These are phyloP conservation scores for Pilophorus perplexus DNA, from an alignment of 2,888 invertebrate species.

Conservation along the genomic window DNA sequence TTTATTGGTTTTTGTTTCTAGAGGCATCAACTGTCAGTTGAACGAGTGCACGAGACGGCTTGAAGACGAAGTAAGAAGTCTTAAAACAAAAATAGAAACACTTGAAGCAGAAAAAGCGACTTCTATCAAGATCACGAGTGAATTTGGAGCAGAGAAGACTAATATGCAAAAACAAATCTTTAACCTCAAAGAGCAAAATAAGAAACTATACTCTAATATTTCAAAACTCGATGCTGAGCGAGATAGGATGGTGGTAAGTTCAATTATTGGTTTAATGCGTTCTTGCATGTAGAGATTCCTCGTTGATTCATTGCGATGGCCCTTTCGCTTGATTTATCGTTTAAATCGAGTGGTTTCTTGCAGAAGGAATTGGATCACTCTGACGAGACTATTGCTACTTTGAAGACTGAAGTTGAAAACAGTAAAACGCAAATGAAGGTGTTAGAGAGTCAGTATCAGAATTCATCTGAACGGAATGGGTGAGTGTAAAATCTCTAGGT, in stretches of 20 bases:
- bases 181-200: constrained; percentile 1
- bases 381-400: neutral
- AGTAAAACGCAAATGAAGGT: neutral
- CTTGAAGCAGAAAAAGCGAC: neutral
- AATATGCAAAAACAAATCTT: neutral
- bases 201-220: neutral
- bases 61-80: constrained; percentile 2
- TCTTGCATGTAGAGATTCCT: neutral
- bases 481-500: no score
- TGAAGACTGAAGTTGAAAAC: constrained; percentile 2
- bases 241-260: constrained; percentile 17
- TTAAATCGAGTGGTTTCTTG: neutral
- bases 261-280: neutral
- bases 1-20: no score
- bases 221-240: constrained; percentile 13
- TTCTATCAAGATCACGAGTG: neutral
- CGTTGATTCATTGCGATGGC: neutral
- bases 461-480: neutral
- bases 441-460: neutral
- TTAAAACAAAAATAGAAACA: constrained; percentile 5
- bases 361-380: constrained; percentile 29
- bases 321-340: neutral
- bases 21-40: constrained; percentile 12
- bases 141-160: neutral
- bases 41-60: neutral